phyloP scores from a whole-genome alignment of 2,113 vertebrate species.

The Ahaetulla prasina region DNA sequence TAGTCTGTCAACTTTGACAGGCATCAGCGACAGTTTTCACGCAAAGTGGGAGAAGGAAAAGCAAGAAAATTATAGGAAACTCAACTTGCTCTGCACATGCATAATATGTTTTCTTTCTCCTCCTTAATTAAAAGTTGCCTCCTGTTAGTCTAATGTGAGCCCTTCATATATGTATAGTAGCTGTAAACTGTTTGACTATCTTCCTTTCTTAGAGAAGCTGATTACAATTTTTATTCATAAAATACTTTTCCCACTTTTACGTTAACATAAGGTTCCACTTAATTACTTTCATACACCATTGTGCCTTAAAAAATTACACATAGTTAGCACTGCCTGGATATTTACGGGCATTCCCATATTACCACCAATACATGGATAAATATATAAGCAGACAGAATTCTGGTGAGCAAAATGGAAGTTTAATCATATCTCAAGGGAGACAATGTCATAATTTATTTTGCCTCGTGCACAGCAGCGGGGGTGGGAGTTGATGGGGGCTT shows the following conservation, averaged over 20 bases:
- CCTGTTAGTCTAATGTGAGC: slow-evolving; percentile 48
- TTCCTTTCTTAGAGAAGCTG: slow-evolving; percentile 30
- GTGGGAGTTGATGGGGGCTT: no score
- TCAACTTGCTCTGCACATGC: neutral
- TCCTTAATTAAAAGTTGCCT: slow-evolving; percentile 51
- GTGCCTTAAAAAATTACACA: slow-evolving; percentile 52
- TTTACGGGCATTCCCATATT: slow-evolving; percentile 45
- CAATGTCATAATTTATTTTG: neutral
- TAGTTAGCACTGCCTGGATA: slow-evolving; percentile 41
- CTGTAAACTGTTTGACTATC: slow-evolving; percentile 40
- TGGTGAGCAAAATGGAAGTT: neutral
- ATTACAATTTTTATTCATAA: slow-evolving; percentile 2
- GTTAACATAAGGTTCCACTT: slow-evolving; percentile 24
- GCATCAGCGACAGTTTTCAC: neutral
- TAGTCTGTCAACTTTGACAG: neutral
- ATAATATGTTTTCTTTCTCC: slow-evolving; percentile 15
- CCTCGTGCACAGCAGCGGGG: neutral
- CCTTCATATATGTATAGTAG: neutral
- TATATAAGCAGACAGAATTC: slow-evolving; percentile 37
- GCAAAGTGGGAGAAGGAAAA: neutral
- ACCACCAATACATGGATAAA: neutral
- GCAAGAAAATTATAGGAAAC: neutral
- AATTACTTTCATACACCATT: slow-evolving; percentile 31
- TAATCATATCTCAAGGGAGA: neutral
- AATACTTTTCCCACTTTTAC: neutral